A percentile compares a stretch with the other conserved stretches of the same genome.
Conservation (phyloP, 2,888 invertebrate genomes). For the Buathra laborator region DNA sequence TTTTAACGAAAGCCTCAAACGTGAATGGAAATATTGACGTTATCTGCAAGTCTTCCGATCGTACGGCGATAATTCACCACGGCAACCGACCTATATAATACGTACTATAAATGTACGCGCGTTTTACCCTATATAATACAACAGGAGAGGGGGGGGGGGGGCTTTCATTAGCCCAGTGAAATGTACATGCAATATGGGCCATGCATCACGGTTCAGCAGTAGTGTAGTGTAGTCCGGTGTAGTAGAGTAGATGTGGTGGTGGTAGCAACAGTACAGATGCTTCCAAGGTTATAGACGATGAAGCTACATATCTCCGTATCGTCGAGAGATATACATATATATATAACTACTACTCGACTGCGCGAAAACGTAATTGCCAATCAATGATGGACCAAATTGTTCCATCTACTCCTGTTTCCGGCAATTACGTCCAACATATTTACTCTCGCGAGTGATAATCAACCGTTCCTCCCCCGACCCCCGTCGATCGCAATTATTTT, state of each 20-base stretch:
- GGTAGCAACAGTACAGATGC: conserved; percentile 3
- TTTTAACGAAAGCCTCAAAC: conserved; percentile 54
- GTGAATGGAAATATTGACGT: conserved; percentile 41
- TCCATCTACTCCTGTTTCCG: conserved; percentile 71
- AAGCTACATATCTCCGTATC: neutral
- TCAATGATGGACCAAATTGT: conserved; percentile 69
- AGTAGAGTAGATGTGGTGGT: too few relatives aligned
- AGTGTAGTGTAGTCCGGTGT: too few relatives aligned
- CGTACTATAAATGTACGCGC: conserved; percentile 14
- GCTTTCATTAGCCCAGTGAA: conserved; percentile 2
- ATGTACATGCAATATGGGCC: neutral
- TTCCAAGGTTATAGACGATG: conserved; percentile 11
- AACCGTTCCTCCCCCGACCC: conserved; percentile 7
- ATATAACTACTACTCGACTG: neutral
- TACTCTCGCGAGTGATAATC: conserved; percentile 30
- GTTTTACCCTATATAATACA: neutral
- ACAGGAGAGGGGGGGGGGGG: neutral
- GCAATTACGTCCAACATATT: conserved; percentile 59
- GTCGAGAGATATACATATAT: neutral
- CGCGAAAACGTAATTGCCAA: conserved; percentile 68
- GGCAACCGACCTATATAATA: conserved; percentile 18
- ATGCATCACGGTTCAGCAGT: neutral
- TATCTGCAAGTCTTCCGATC: conserved; percentile 20
- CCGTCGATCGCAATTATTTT: conserved; percentile 65
- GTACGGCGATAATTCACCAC: conserved; percentile 7